Evolutionary conservation across 1,140 invertebrate species (phyloP).

Genomic region (Tetranychus urticae): DNA sequence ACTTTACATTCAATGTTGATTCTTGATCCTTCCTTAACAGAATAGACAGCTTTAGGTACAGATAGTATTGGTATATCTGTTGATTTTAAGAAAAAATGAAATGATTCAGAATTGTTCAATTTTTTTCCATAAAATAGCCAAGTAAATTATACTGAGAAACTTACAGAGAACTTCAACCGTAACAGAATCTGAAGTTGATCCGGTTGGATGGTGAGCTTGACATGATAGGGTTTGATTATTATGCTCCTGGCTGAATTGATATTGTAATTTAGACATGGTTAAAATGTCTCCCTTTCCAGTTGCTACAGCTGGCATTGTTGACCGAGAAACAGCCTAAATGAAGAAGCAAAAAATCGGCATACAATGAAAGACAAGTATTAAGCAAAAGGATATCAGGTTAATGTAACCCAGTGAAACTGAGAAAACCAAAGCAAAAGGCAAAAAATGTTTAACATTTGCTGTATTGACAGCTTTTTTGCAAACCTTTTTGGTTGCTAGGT

Average conservation of each 20-base stretch:
- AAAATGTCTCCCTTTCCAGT: not conserved
- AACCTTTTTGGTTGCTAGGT: too few relatives aligned
- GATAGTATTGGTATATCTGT: slow-evolving; percentile 1
- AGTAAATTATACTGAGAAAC: not conserved
- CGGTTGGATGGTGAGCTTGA: not conserved
- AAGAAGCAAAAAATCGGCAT: not conserved
- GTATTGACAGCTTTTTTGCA: too few relatives aligned
- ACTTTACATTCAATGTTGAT: slow-evolving; percentile 4
- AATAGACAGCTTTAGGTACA: not conserved
- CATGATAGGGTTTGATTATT: slow-evolving; percentile 1
- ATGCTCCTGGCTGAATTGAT: not conserved
- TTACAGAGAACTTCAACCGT: slow-evolving; percentile 3
- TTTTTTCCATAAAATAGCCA: not conserved
- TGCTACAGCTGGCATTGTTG: not conserved
- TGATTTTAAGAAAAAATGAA: too few relatives aligned
- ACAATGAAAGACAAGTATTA: not conserved
- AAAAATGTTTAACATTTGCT: too few relatives aligned
- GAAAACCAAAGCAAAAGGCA: too few relatives aligned
- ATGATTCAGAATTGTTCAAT: not conserved
- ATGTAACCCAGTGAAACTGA: too few relatives aligned
- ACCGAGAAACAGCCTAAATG: not conserved
- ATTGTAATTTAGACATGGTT: not conserved
- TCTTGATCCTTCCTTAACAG: slow-evolving; percentile 1
- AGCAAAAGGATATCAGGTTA: too few relatives aligned
- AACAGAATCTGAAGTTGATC: not conserved